Percentiles rank a stretch among this genome's conserved stretches.
These are phyloP conservation scores for Argentina silus DNA, from an alignment of 2,797 vertebrate species.

Conservation along the genomic window DNA sequence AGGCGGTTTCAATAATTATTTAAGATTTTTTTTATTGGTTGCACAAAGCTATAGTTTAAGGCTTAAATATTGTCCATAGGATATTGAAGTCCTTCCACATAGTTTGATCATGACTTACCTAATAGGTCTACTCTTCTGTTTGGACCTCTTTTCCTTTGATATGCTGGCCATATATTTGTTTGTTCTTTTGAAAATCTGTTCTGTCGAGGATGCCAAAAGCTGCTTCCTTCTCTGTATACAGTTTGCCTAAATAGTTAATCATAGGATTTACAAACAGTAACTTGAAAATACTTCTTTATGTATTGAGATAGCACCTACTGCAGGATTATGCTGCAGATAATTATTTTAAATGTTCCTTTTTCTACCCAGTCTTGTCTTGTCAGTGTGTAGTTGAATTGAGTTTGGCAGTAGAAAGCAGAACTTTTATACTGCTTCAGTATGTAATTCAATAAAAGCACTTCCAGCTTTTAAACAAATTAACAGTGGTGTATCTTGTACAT, in stretches of 20 bases:
- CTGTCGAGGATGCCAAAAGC: conserved; percentile 32
- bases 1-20: conserved; percentile 25
- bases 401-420: conserved; percentile 56
- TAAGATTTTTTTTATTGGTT: conserved; percentile 24
- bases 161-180: conserved; percentile 31
- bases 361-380: conserved; percentile 49
- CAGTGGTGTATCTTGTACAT: conserved; percentile 57
- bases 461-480: conserved; percentile 58
- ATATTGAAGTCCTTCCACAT: conserved; percentile 4
- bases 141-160: conserved; percentile 37
- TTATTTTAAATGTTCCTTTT: conserved; percentile 50
- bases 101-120: background rate
- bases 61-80: conserved; percentile 14
- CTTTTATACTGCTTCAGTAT: conserved; percentile 45
- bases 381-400: conserved; percentile 56
- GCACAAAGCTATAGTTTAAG: conserved; percentile 12
- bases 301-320: conserved; percentile 55
- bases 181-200: conserved; percentile 25
- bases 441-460: conserved; percentile 51
- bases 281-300: conserved; percentile 32
- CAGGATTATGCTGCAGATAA: conserved; percentile 32
- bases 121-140: conserved; percentile 35
- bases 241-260: conserved; percentile 31
- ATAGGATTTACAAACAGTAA: conserved; percentile 28
- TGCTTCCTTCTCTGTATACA: background rate